Base-by-base conservation (phyloP, 92 coral and sea anemone species). In the Porites lobata region DNA sequence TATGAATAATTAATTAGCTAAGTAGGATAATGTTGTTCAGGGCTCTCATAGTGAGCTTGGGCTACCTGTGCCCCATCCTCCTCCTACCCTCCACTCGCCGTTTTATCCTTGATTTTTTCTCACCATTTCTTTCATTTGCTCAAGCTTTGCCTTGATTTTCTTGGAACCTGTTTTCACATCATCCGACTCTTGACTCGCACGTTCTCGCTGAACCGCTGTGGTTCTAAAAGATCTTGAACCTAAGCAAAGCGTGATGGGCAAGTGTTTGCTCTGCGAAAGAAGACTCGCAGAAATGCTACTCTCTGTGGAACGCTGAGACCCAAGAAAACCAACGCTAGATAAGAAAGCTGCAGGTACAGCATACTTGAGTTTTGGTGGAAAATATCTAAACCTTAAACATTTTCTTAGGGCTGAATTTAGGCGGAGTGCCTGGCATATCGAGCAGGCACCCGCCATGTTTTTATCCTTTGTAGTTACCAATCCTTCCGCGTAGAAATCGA, bases 101-200 rank as follows among this genome's bases (percentile, higher is more conserved):
- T 38, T 29, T 38, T 4, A 38, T 38, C 47, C 47, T 38, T 38
- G 7, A 38, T 38, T 38, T 38, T 38, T 38, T 67, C 87, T 81
- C 77, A 94, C 96, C 93, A 94, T 88, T 86, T 92, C 96, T 86
- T 94, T 92, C 77, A 88, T 94, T 65, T 88, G 87, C 83, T 92
- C 92, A 14, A 88, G 58, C 78, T 76, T 81, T 70, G 86, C 92
- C 69, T 84, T 87, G 20, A 93, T 53, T 72, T 82, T 90, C 18
- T 74, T 70, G 63, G 88, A 56, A 71, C 86, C 84, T 56, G 84
- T 64, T 15, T 69, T 79, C 69, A 14, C 50, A n/a, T 82, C 70
- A n/a, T 47, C 73, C 7, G 89, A 56, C 50, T 70, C 81, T 53
- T 72, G 64, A 17, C 50, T 58, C 11, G 24, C 82, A 17, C 65